Conservation (phyloP, 2,797 vertebrate species). For the Halcyon badia region DNA sequence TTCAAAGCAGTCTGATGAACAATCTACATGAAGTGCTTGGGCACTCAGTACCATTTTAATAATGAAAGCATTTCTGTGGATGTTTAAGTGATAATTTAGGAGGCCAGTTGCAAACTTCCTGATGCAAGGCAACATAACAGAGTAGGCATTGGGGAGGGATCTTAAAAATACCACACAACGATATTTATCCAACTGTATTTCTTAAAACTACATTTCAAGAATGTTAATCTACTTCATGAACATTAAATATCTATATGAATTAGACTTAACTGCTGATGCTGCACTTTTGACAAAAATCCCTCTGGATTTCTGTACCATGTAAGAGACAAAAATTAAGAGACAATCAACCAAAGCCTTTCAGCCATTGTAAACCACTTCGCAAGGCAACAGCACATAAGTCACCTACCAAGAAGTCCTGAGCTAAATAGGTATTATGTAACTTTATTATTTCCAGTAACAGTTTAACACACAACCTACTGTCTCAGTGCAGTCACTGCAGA, state of each 20-base stretch:
- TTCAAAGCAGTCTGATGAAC: background rate
- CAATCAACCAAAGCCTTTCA: background rate
- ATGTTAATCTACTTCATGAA: background rate
- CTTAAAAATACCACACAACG: background rate
- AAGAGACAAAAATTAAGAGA: background rate
- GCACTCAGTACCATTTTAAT: background rate
- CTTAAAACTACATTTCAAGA: background rate
- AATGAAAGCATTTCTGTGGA: background rate
- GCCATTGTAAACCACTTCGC: background rate
- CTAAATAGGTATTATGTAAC: background rate
- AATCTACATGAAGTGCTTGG: background rate
- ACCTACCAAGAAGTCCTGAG: background rate
- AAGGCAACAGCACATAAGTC: background rate
- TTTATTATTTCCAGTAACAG: fast-evolving
- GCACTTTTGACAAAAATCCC: background rate
- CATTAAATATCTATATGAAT: background rate
- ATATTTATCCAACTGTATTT: background rate
- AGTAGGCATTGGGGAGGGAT: background rate
- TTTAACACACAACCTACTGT: background rate
- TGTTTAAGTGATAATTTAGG: background rate
- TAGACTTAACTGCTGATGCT: background rate
- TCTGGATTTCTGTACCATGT: background rate
- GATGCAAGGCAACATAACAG: background rate
- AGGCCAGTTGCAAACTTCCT: background rate
- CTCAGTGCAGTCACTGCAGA: background rate